Base-by-base conservation (phyloP, 1,140 invertebrate genomes). In the Limonius californicus region DNA sequence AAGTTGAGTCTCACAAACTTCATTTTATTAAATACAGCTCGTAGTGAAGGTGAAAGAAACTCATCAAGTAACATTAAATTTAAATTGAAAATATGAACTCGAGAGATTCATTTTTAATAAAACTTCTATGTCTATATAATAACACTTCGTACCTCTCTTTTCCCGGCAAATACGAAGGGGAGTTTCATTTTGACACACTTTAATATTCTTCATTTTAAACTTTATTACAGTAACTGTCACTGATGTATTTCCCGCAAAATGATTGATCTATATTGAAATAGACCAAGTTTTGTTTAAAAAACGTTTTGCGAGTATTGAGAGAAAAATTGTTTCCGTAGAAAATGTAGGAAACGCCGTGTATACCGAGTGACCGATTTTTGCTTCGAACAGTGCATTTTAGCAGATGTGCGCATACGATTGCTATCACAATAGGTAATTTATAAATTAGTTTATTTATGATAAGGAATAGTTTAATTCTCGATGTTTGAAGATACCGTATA, bases 151-250 rank as follows among this genome's bases (percentile, higher is more conserved):
- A 45, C 42, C 42, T 45, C 14, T 45, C 12, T 45, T 45, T 45
- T 45, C 16, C 42, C 14, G 42, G 14, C 42, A 45, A 45, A 45
- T 45, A n/a, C n/a, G 42, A 45, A 4, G 42, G 4, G 42, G 12
- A 45, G 42, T 45, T 45, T 45, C 42, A 45, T 45, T 45, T 45
- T 45, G 42, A 45, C 42, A 45, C 42, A 12, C 42, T 45, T 45
- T 45, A 45, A 45, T 45, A 45, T 45, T 45, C 42, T 45, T 45
- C 42, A 45, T 45, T 45, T 45, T 45, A 45, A 45, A 45, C 42
- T 45, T 45, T 45, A 45, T 45, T 45, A 45, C 42, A 45, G 42
- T 45, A 45, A 45, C 42, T 45, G 42, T 45, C 42, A 45, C 42
- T 45, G 42, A 45, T 45, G 42, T 45, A 45, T 45, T 45, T 9